phyloP scores from a whole-genome alignment of 2,888 invertebrate genomes.

The Ormyrus pomaceus region DNA sequence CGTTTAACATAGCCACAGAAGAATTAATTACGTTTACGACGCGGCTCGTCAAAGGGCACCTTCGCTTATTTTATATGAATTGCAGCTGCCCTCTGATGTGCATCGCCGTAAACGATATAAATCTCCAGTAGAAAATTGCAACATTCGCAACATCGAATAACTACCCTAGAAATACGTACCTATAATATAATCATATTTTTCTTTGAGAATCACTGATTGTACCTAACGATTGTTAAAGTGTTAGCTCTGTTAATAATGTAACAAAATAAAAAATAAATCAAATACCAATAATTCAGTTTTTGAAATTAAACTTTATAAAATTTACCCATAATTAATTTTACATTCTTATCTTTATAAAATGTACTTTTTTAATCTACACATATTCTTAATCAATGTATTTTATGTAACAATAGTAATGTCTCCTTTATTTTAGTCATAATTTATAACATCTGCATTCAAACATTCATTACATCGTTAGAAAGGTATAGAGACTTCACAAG shows the following conservation, averaged over 20 bases:
- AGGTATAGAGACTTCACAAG: conserved; percentile 51
- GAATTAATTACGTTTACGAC: conserved; percentile 49
- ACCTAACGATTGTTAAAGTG: background rate
- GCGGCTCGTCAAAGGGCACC: conserved; percentile 58
- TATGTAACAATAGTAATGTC: conserved; percentile 56
- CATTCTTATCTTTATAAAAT: conserved; percentile 52
- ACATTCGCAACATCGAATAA: conserved; percentile 6
- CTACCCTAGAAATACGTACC: background rate
- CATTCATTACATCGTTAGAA: conserved; percentile 55
- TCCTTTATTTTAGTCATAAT: conserved; percentile 55
- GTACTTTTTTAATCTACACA: conserved; percentile 49
- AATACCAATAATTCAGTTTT: conserved; percentile 42
- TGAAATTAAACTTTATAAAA: conserved; percentile 57
- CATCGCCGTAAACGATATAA: conserved; percentile 48
- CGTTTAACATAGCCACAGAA: background rate
- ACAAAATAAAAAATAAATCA: conserved; percentile 53
- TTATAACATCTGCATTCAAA: conserved; percentile 56
- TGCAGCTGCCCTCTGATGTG: conserved; percentile 58
- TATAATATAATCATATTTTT: background rate
- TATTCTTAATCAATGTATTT: conserved; percentile 55
- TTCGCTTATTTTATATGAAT: conserved; percentile 49
- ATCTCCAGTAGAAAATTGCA: conserved; percentile 10
- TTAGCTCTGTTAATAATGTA: conserved; percentile 5
- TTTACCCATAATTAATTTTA: conserved; percentile 55
- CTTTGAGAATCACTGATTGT: background rate